Base-by-base conservation (phyloP, 2,797 vertebrate species). In the Neosilurus mollespiculum region DNA sequence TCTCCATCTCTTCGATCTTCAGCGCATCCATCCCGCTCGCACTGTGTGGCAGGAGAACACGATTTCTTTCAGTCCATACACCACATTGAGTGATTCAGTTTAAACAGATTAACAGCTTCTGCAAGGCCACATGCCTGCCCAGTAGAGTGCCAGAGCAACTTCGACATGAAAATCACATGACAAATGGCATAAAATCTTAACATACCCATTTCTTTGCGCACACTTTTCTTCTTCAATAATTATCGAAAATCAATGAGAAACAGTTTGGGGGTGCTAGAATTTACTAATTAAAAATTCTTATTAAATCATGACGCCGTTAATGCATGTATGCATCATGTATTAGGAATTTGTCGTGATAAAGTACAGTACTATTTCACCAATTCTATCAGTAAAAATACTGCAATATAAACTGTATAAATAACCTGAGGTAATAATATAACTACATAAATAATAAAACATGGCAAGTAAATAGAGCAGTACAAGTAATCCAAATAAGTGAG, bases 1-100 rank as follows among this genome's bases (percentile, higher is more conserved):
- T 97, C 92, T 99, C 98, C 97, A 99, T 98, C 94, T 99, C 98
- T 86, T 99, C 97, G 0, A 99, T 96, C 94, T 96, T 97, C 77
- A 96, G 91, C 0, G 86, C 66, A 1, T 98, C 97, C 87, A 94
- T 85, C 49, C 95, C 96, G 0, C 96, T 97, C 0, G 94, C 90
- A 18, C 98, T 99, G 91, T 10, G 20, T 54, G 24, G 80, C 67
- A 86, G 66, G 1, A 20, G 24, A 2, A 84, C 65, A 66, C 24
- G 22, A 1, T 43, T 43, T 30, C 11, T 73, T 73, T 51, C 49
- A 49, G 49, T n/a, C 11, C 34, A 59, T 14, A 69, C 43, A 49
- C 22, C 16, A 58, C 54, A 43, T 26, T 53, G 16, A n/a, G 18
- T 15, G 65, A 30, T 20, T 75, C 9, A 77, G n/a, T 59, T 58